Base-by-base conservation (phyloP, 2,888 invertebrate genomes). In the Apamea crenata region DNA sequence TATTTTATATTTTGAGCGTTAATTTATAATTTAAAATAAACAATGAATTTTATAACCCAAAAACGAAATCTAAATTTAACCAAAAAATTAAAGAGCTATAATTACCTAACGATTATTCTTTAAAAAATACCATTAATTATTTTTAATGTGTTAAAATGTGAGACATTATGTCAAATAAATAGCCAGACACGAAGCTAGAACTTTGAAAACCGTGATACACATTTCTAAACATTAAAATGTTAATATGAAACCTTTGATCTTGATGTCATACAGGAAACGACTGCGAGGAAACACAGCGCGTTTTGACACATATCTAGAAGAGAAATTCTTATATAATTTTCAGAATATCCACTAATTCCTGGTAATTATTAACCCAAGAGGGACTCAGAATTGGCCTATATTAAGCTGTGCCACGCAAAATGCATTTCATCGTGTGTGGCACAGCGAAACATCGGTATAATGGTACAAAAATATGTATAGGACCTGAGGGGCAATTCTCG, bases 241-340 rank as follows among this genome's bases (percentile, higher is more conserved):
- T 68, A 53, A 75, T 50, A 59, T n/a, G 16, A 80, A 80, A 66
- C 63, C 80, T 87, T 84, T 87, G 82, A 87, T 85, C 73, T 88
- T 65, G 18, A 29, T 74, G 66, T 78, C 75, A 76, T 72, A 61
- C 75, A 87, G 74, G 61, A 76, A 77, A 79, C 73, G 32, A 61
- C 47, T 12, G 59, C 18, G 63, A 66, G n/a, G 71, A 71, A 82
- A 36, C n/a, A 44, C 16, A 67, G 25, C 71, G 29, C 44, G 72
- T 87, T 80, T 65, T 70, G 69, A 78, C 66, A 78, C 36, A 73
- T 71, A 72, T 76, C 76, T 65, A 79, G 7, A 61, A 78, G 70
- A 76, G 32, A 77, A 77, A 75, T 81, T 74, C 29, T 66, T 50
- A 29, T 6, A 68, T n/a, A 44, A 56, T 36, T 12, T 65, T 65